Conservation (phyloP, 1,140 invertebrate genomes). For the Oedothorax gibbosus region DNA sequence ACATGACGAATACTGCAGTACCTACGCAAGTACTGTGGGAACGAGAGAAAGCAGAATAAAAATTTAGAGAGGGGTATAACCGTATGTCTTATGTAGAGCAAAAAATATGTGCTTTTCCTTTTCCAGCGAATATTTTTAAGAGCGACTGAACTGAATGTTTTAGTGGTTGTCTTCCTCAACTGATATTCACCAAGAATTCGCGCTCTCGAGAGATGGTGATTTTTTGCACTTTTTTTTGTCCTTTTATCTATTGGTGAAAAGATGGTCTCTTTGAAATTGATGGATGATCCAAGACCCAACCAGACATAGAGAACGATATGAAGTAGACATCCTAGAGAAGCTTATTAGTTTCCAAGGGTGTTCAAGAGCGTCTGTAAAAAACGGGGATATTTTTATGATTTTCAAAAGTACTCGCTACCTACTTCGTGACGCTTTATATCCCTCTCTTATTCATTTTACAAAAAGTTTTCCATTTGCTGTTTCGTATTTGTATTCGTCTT, state of each 20-base stretch:
- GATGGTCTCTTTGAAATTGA: constrained; percentile 55
- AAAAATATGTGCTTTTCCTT: constrained; percentile 58
- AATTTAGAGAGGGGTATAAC: constrained; percentile 34
- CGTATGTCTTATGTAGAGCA: constrained; percentile 51
- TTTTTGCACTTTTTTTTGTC: constrained; percentile 33
- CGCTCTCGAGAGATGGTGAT: constrained; percentile 26
- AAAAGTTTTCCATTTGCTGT: constrained; percentile 21
- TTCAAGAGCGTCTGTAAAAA: constrained; percentile 8
- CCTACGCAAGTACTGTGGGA: constrained; percentile 23
- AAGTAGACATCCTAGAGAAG: constrained; percentile 11
- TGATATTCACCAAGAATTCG: constrained; percentile 52
- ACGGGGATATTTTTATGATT: constrained; percentile 37
- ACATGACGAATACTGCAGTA: constrained; percentile 2
- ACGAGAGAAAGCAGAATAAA: constrained; percentile 40
- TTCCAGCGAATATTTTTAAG: constrained; percentile 51
- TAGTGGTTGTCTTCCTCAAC: constrained; percentile 57
- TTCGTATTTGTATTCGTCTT: constrained; percentile 16
- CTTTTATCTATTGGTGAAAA: constrained; percentile 49
- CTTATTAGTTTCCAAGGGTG: constrained; percentile 45
- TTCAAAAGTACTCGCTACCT: constrained; percentile 48
- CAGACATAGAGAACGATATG: constrained; percentile 7
- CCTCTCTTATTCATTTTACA: constrained; percentile 7
- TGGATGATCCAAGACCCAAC: constrained; percentile 34
- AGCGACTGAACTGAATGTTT: constrained; percentile 54
- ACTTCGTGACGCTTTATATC: neutral